phyloP scores from a whole-genome alignment of 2,113 vertebrate species.

The Daphoenositta chrysoptera region DNA sequence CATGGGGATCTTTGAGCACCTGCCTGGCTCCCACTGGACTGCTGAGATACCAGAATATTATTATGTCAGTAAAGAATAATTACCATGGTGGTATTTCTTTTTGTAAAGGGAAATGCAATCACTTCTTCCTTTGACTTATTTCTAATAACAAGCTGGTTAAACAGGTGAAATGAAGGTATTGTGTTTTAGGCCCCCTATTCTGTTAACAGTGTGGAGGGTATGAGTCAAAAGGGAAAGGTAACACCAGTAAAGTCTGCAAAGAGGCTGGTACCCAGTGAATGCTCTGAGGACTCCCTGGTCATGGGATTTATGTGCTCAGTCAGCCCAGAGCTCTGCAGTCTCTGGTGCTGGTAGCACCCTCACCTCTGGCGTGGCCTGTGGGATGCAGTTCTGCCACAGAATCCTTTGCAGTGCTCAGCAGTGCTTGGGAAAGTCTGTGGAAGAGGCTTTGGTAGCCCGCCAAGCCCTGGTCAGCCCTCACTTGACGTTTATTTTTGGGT shows the following conservation, averaged over 20 bases:
- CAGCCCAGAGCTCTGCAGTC: background rate
- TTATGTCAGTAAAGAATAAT: background rate
- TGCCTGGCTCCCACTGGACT: background rate
- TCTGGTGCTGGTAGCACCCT: background rate
- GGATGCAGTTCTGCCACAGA: background rate
- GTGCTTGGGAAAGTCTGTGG: background rate
- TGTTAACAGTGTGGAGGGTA: background rate
- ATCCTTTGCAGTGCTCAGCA: background rate
- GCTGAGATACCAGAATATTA: background rate
- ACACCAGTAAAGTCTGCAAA: background rate
- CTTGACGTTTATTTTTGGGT: background rate
- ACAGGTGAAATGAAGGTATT: background rate
- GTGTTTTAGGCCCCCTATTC: background rate
- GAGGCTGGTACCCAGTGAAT: background rate
- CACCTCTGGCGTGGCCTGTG: background rate
- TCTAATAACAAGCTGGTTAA: background rate
- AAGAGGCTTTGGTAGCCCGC: background rate
- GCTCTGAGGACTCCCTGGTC: background rate
- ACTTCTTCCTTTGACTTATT: background rate
- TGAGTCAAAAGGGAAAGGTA: background rate
- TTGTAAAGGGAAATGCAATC: background rate
- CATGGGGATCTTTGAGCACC: background rate
- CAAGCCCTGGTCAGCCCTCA: background rate
- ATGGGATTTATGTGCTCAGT: fast-evolving
- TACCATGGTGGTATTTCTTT: background rate